A percentile compares a stretch with the other conserved stretches of the same genome.
phyloP scores from a whole-genome alignment of 2,113 vertebrate genomes.

The Apaloderma vittatum region DNA sequence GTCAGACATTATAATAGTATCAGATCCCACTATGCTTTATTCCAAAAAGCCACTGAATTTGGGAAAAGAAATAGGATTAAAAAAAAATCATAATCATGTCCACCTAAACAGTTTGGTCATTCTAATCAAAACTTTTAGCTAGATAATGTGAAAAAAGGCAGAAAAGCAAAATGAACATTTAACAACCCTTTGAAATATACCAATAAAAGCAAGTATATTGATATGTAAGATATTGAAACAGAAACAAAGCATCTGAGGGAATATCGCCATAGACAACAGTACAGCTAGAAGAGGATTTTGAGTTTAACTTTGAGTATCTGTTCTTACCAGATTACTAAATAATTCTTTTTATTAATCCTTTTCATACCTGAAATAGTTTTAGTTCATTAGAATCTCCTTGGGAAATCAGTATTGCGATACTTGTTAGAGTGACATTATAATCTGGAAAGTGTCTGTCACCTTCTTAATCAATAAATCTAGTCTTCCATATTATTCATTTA shows the following conservation, averaged over 20 bases:
- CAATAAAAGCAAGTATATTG: neutral
- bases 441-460: neutral
- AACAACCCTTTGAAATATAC: neutral
- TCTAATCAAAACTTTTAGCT: neutral
- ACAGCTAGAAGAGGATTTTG: neutral
- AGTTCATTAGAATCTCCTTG: neutral
- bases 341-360: neutral
- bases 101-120: neutral
- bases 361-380: neutral
- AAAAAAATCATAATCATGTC: neutral
- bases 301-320: neutral
- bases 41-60: neutral
- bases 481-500: conserved; percentile 4
- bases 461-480: conserved; percentile 15
- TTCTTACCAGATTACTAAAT: neutral
- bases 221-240: neutral
- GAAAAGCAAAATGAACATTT: neutral
- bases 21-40: neutral
- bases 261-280: neutral
- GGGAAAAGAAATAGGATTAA: neutral
- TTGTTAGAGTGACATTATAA: neutral
- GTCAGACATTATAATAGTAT: neutral
- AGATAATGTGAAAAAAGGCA: neutral
- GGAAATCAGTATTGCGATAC: neutral
- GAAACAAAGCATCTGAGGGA: neutral